phyloP scores from a whole-genome alignment of 2,113 vertebrate genomes.

The Camelus dromedarius region DNA sequence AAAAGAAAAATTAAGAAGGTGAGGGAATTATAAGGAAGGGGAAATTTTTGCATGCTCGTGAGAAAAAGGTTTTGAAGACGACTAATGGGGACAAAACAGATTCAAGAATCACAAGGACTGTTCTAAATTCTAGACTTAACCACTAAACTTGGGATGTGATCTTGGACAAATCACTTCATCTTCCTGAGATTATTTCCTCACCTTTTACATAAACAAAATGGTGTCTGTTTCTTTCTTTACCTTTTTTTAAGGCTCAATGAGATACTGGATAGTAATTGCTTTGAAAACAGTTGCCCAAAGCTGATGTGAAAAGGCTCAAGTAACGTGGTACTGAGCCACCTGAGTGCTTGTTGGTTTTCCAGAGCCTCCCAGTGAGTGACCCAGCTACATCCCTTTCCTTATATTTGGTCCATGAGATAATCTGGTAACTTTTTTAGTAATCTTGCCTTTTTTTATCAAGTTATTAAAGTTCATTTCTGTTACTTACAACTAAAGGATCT shows the following conservation, averaged over 20 bases:
- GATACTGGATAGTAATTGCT: not conserved
- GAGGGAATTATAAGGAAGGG: not conserved
- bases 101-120: not conserved
- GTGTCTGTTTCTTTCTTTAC: not conserved
- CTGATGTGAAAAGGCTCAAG: not conserved
- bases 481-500: not conserved
- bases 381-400: not conserved
- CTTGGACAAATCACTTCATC: not conserved
- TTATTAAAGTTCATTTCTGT: not conserved
- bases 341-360: not conserved
- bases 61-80: not conserved
- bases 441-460: not conserved
- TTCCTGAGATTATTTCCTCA: not conserved
- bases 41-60: not conserved
- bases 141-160: not conserved
- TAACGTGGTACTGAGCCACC: not conserved
- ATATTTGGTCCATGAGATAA: not conserved
- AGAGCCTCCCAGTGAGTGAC: not conserved
- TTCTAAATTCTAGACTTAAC: not conserved
- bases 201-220: conserved; percentile 20
- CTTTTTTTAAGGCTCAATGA: not conserved
- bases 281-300: not conserved
- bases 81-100: not conserved
- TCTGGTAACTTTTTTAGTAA: not conserved
- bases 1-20: conserved; percentile 42